phyloP scores from a whole-genome alignment of 2,888 invertebrate species.

The Palloptera scutellata region DNA sequence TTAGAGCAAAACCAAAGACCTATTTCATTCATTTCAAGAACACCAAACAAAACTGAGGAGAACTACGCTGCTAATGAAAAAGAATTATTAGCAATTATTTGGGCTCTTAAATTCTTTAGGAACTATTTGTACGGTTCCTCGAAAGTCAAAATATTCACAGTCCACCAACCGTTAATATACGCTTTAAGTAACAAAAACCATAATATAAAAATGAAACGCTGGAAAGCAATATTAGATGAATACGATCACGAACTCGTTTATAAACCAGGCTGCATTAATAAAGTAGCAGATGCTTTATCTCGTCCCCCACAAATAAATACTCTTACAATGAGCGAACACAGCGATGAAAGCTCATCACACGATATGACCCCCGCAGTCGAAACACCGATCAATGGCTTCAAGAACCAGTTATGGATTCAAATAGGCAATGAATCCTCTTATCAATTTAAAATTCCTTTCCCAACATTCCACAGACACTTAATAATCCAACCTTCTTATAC shows the following conservation, averaged over 20 bases:
- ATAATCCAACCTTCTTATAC: conserved; percentile 10
- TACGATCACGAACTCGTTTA: not conserved
- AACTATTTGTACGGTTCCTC: conserved; percentile 1
- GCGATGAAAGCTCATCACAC: conserved; percentile 9
- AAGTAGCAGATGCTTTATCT: conserved; percentile 20
- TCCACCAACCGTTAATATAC: not conserved
- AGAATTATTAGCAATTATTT: no score
- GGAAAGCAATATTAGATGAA: conserved; percentile 13
- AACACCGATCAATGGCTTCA: conserved; percentile 12
- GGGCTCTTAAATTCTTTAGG: no score
- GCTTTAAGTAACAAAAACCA: no score
- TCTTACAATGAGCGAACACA: conserved; percentile 2
- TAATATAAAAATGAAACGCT: not conserved
- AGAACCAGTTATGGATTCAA: conserved; percentile 8
- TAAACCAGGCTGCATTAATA: conserved; percentile 4
- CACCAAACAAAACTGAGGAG: no score
- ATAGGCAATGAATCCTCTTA: not conserved
- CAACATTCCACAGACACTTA: conserved; percentile 15
- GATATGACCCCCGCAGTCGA: conserved; percentile 3
- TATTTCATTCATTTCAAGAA: no score
- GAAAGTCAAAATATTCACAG: not conserved
- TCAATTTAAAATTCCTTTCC: conserved; percentile 16
- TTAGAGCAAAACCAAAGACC: no score
- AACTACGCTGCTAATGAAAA: no score
- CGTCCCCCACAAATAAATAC: conserved; percentile 12